Conservation (phyloP, 1,140 invertebrate species). For the Mesaphorura yosii region DNA sequence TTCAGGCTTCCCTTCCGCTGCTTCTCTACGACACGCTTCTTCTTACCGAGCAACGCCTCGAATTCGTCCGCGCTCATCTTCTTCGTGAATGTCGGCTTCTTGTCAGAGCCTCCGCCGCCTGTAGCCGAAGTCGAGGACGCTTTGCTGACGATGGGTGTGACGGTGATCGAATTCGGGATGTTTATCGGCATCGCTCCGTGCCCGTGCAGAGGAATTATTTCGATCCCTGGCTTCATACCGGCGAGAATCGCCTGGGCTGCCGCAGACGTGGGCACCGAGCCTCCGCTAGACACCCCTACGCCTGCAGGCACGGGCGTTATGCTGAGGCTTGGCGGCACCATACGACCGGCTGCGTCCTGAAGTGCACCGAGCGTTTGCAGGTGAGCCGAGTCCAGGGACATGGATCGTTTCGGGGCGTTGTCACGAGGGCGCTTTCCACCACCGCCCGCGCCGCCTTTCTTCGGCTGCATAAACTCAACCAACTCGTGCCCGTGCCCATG, state of each 20-base stretch:
- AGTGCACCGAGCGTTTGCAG: background rate
- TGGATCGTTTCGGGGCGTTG: slow-evolving; percentile 18
- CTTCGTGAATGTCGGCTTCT: too few species aligned
- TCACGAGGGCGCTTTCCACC: background rate
- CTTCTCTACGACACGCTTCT: too few species aligned
- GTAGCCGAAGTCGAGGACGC: background rate
- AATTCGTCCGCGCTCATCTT: too few species aligned
- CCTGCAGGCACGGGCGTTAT: slow-evolving; percentile 56
- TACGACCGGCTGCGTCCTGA: background rate
- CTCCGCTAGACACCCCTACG: slow-evolving; percentile 37
- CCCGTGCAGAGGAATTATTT: slow-evolving; percentile 62
- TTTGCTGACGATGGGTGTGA: slow-evolving; percentile 55
- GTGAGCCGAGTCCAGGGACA: slow-evolving; percentile 23
- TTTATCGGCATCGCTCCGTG: too few species aligned
- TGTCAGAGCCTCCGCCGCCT: background rate
- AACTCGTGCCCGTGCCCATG: too few species aligned
- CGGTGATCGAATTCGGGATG: slow-evolving; percentile 65
- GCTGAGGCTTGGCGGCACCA: slow-evolving; percentile 60
- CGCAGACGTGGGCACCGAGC: background rate
- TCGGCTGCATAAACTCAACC: background rate
- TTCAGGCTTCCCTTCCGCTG: too few species aligned
- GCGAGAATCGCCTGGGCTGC: slow-evolving; percentile 49
- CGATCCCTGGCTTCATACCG: slow-evolving; percentile 57
- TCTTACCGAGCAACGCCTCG: too few species aligned
- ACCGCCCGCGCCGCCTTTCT: too few species aligned